These are phyloP conservation scores for Holocentrus rufus DNA, from an alignment of 2,797 vertebrate genomes.

Conservation along the genomic window DNA sequence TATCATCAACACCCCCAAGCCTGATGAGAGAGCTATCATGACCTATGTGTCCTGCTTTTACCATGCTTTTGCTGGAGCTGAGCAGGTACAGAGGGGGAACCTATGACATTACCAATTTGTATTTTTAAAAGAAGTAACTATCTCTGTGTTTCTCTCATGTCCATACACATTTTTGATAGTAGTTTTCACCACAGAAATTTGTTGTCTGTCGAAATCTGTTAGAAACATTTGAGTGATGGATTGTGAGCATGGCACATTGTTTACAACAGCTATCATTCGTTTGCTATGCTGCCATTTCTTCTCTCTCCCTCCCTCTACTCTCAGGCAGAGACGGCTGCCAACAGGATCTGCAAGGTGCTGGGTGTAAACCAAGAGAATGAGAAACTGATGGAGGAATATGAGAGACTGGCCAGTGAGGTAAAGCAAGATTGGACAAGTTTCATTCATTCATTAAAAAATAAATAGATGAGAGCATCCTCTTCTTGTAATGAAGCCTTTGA, in stretches of 20 bases:
- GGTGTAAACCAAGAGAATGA: slow-evolving; percentile 99
- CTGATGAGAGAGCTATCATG: slow-evolving; percentile 99
- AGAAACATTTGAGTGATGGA: slow-evolving; percentile 11
- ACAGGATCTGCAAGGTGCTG: slow-evolving; percentile 98
- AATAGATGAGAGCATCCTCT: slow-evolving; percentile 13
- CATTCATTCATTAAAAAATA: not conserved
- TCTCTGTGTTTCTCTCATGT: not conserved
- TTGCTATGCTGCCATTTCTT: not conserved
- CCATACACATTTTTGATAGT: no score
- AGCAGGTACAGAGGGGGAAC: slow-evolving; percentile 87
- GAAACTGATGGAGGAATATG: slow-evolving; percentile 98
- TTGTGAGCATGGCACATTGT: slow-evolving; percentile 2
- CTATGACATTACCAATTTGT: not conserved
- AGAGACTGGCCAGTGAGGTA: slow-evolving; percentile 98
- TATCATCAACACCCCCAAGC: slow-evolving; percentile 98
- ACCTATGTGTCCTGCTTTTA: slow-evolving; percentile 99
- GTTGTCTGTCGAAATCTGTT: slow-evolving; percentile 2
- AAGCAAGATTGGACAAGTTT: no score
- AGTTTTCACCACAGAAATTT: not conserved
- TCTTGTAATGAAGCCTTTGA: slow-evolving; percentile 19
- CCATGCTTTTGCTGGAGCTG: slow-evolving; percentile 98
- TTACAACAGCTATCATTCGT: slow-evolving; percentile 16
- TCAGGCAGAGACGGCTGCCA: slow-evolving; percentile 98
- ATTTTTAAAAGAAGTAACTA: slow-evolving; percentile 7
- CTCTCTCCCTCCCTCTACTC: not conserved